A percentile compares a stretch with the other conserved stretches of the same genome.
Evolutionary conservation across 2,888 invertebrate genomes (phyloP).

Genomic region (Apodemia zela): DNA sequence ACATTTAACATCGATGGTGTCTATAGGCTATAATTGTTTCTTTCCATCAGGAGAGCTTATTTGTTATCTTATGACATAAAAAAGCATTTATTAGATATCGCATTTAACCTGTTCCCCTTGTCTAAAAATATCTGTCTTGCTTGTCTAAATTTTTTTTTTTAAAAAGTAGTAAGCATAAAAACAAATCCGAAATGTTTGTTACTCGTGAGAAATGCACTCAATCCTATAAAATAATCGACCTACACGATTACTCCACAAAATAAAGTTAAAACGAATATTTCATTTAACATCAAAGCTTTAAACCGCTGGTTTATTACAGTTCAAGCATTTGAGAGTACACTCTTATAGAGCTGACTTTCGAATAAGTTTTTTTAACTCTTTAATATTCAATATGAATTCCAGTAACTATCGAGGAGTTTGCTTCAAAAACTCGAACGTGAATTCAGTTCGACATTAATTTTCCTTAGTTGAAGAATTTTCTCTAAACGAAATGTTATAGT

Average conservation of each 20-base stretch:
- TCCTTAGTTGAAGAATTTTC: background rate
- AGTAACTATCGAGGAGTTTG: slow-evolving; percentile 8
- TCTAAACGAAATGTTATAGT: no score
- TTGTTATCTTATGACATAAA: no score
- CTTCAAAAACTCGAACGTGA: background rate
- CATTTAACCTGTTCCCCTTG: no score
- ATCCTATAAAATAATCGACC: background rate
- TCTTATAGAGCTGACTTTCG: background rate
- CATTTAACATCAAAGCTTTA: background rate
- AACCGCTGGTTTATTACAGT: background rate
- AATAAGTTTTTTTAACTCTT: slow-evolving; percentile 1
- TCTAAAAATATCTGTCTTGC: no score
- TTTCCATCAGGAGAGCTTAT: no score
- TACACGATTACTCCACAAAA: background rate
- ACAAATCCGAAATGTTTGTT: no score
- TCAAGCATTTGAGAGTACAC: background rate
- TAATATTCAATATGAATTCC: slow-evolving; percentile 6
- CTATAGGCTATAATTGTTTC: no score
- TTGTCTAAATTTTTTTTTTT: no score
- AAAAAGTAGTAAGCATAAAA: no score
- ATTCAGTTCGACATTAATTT: background rate
- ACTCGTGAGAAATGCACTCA: background rate
- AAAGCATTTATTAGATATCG: no score
- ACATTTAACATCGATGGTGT: no score
- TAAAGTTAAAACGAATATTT: background rate